Evolutionary conservation across 2,797 vertebrate species (phyloP).

Genomic region (Neoniphon sammara): DNA sequence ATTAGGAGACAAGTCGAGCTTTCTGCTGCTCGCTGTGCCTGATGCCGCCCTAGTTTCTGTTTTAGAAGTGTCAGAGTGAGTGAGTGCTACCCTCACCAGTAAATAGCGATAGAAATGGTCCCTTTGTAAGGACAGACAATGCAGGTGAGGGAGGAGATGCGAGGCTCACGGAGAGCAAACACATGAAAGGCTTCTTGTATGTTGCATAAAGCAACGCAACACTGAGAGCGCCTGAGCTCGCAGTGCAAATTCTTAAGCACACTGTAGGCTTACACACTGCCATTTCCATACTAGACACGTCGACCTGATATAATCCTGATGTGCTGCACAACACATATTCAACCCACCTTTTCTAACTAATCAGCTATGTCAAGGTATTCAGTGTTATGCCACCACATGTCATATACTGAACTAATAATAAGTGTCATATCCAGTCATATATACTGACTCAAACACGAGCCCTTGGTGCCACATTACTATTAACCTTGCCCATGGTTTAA

Average conservation of each 20-base stretch:
- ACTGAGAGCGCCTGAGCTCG: neutral
- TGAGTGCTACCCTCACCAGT: slow-evolving; percentile 21
- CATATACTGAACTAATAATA: neutral
- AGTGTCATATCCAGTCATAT: neutral
- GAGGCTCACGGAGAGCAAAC: neutral
- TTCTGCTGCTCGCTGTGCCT: slow-evolving; percentile 52
- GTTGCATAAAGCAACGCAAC: neutral
- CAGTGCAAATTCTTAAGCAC: neutral
- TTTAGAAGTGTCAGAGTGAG: slow-evolving; percentile 17
- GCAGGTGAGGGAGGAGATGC: neutral
- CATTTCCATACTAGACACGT: no score
- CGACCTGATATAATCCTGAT: neutral
- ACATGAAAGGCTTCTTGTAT: neutral
- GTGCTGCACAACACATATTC: neutral
- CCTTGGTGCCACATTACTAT: slow-evolving; percentile 3
- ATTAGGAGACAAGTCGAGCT: slow-evolving; percentile 44
- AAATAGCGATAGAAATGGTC: neutral
- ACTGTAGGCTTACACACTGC: no score
- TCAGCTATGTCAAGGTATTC: neutral
- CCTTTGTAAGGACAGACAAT: neutral
- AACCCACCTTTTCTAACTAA: no score
- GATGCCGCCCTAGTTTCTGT: slow-evolving; percentile 52
- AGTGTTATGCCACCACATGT: neutral
- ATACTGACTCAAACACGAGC: neutral
- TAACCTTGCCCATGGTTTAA: slow-evolving; percentile 5